Percentiles rank a stretch among this genome's conserved stretches.
Evolutionary conservation across 2,113 vertebrate species (phyloP).

Genomic region (Clarias gariepinus): DNA sequence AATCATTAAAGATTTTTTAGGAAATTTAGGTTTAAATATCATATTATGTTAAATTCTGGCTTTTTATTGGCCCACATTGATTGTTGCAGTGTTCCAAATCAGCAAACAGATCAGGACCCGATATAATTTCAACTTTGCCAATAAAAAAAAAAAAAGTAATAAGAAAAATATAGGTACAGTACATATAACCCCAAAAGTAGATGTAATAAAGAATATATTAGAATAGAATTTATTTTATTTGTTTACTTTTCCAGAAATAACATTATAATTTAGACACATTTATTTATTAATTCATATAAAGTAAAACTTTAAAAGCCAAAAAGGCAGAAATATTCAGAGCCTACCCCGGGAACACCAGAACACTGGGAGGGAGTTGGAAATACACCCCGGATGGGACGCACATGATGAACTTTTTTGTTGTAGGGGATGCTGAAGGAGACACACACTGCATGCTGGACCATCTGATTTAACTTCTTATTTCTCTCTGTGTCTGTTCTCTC

Average conservation of each 20-base stretch:
- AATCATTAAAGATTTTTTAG: background rate
- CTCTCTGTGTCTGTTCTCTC: conserved; percentile 34
- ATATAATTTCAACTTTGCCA: no score
- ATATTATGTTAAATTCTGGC: background rate
- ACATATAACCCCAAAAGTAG: background rate
- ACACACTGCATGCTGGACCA: background rate
- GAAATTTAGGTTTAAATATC: background rate
- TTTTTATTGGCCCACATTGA: background rate
- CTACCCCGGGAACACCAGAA: background rate
- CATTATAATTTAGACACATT: background rate
- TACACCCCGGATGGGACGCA: background rate
- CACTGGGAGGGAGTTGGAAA: background rate
- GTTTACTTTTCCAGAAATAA: background rate
- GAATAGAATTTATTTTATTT: background rate
- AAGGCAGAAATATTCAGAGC: background rate
- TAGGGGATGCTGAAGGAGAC: no score
- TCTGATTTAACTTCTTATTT: background rate
- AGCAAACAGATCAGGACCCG: no score
- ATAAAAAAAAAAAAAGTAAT: no score
- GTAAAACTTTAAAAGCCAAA: background rate
- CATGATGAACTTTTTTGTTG: background rate
- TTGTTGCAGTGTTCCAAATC: background rate
- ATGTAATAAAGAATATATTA: background rate
- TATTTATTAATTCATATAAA: background rate
- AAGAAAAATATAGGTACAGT: no score